Conservation (phyloP, 2,797 vertebrate species). For the Sus cebifrons region DNA sequence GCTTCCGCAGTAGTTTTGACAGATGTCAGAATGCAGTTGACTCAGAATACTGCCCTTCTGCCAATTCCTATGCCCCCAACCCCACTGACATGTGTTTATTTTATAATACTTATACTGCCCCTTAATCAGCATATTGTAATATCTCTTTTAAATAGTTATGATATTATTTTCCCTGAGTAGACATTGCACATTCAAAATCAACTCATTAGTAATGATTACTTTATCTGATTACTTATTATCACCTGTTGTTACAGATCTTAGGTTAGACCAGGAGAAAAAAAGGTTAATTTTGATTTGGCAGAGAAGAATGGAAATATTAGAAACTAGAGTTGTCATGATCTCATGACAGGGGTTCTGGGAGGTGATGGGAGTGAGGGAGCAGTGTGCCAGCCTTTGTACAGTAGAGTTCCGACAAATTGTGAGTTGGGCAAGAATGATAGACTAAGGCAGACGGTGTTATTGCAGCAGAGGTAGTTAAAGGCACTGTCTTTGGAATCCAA, state of each 20-base stretch:
- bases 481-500: neutral
- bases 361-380: neutral
- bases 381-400: neutral
- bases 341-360: neutral
- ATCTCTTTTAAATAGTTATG: slow-evolving; percentile 35
- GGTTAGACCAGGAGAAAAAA: neutral
- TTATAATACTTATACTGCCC: neutral
- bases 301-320: neutral
- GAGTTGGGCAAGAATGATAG: neutral
- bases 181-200: neutral
- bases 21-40: neutral
- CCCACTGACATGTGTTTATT: neutral
- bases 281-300: slow-evolving; percentile 5
- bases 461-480: neutral
- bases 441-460: neutral
- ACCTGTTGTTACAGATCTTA: neutral
- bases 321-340: neutral
- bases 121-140: neutral
- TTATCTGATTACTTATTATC: neutral
- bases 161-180: neutral
- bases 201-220: neutral
- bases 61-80: neutral
- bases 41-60: neutral
- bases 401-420: neutral
- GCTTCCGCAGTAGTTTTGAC: neutral